Evolutionary conservation across 2,888 invertebrate species (phyloP), one percentile per base, ranked within the genome.

Genomic region (Adineta ricciae): DNA sequence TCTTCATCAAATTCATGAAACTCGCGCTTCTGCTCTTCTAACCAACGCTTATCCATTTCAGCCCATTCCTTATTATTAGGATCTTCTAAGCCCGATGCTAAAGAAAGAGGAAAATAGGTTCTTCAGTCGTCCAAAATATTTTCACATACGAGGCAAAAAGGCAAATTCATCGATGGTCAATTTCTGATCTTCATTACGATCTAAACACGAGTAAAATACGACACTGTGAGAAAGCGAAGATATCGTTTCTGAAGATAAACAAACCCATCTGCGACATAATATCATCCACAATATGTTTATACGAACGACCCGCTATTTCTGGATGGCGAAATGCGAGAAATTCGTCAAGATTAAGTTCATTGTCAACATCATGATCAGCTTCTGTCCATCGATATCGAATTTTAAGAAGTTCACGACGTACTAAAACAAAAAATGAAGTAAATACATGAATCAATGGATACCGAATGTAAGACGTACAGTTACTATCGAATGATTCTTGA

Each of bases 241-340:
- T n/a, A n/a, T n/a, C 5, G 2, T 19, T 2, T 32, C 3, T 36
- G 1, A 73, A 38, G 21, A 38, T 36, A 78, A 24, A 78, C 41
- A 11, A 8, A 78, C 78, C 78, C 78, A 78, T n/a, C 1, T 41
- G 78, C 11, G n/a, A 0, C 0, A 78, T 4, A 11, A n/a, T 9
- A 41, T 78, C 78, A 9, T 78, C 78, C 11, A 41, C 78, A 21
- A 78, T 41, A 41, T 38, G n/a, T n/a, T 5, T 41, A 16, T 11
- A 41, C n/a, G 41, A 24, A 41, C 41, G 41, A 19, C 41, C 78
- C 11, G 41, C 2, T 41, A 78, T 41, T 78, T 78, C 78, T 8
- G 78, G 78, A 78, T 78, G 78, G n/a, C 78, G 78, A 78, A 78
- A 78, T 41, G 41, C 41, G 0, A 78, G 41, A 78, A 78, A 78